Evolutionary conservation across 2,888 invertebrate species (phyloP), one percentile per base, ranked within the genome.

Genomic region (Choreutis nemorana): DNA sequence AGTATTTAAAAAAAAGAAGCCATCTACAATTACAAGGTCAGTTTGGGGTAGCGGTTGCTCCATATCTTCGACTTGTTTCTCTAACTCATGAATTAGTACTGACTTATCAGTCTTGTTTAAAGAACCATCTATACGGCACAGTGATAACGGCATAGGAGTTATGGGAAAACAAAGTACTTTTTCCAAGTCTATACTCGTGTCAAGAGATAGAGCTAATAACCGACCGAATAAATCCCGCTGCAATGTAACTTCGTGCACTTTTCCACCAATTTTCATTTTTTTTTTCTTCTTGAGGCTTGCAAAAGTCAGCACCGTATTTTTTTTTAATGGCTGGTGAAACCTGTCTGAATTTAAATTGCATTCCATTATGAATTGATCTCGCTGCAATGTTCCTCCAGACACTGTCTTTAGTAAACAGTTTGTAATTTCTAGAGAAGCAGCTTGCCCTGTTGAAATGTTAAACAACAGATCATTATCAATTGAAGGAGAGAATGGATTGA

Each of bases 211-310:
- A n/a, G 32, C 27, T 15, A 37, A 32, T 13, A 40, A 28, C 12
- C 37, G 30, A 1, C 40, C 37, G 29, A 40, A 40, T 28, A 40
- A 30, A 27, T 40, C 37, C 2, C 36, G 25, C 21, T 39, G 39
- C 5, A 40, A 6, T 13, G 11, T 18, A 21, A 39, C 28, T 24
- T 29, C 29, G 24, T 22, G 26, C 5, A 36, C 35, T 30, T 38
- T 36, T 23, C 28, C 22, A 14, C 30, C 32, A 9, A 29, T 29
- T 14, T 29, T 11, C 6, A 29, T 16, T 16, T 26, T 12, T 10
- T 36, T 39, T 26, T n/a, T n/a, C 26, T 31, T 14, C 16, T 26
- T 26, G 16, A 23, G 9, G 9, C 23, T 23, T 23, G 23, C 23
- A 23, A 23, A 23, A 23, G 23, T 31, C 23, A 27, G 8, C 27